Conservation (phyloP, 1,140 invertebrate genomes). For the Mesaphorura yosii region DNA sequence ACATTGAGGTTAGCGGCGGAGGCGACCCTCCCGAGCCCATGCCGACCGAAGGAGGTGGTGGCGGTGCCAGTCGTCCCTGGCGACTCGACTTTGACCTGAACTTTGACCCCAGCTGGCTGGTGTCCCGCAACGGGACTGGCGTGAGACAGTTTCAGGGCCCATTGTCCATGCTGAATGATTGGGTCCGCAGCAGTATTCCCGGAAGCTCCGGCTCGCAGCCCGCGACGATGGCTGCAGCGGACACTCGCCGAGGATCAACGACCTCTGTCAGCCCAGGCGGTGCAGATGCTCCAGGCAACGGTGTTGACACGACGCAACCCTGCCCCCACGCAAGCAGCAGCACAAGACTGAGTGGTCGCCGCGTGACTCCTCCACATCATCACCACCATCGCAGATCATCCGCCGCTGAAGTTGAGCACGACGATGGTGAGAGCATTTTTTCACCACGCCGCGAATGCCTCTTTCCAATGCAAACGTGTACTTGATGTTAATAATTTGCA, state of each 20-base stretch:
- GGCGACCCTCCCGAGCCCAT: too few relatives aligned
- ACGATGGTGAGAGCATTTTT: too few relatives aligned
- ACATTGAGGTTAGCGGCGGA: too few relatives aligned
- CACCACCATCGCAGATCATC: not conserved
- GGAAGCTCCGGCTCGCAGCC: slow-evolving; percentile 1
- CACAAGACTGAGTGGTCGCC: not conserved
- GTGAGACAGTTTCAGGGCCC: slow-evolving; percentile 5
- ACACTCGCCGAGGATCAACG: not conserved
- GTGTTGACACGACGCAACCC: not conserved
- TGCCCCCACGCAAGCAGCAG: not conserved
- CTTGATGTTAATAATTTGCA: not conserved
- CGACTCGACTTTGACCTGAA: slow-evolving; percentile 28
- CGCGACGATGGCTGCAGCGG: not conserved
- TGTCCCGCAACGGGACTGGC: slow-evolving; percentile 5
- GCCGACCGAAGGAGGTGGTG: not conserved
- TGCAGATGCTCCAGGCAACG: not conserved
- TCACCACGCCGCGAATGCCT: too few relatives aligned
- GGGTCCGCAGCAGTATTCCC: slow-evolving; percentile 19
- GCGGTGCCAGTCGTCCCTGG: not conserved
- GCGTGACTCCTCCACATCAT: not conserved
- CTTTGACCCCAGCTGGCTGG: slow-evolving; percentile 25
- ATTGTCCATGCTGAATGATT: slow-evolving; percentile 24
- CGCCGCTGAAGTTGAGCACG: too few relatives aligned
- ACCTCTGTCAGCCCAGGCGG: not conserved
- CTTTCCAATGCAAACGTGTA: not conserved